A percentile compares a stretch with the other conserved stretches of the same genome.
These are phyloP conservation scores for Himantopus leucocephalus DNA, from an alignment of 2,113 vertebrate genomes.

Conservation along the genomic window DNA sequence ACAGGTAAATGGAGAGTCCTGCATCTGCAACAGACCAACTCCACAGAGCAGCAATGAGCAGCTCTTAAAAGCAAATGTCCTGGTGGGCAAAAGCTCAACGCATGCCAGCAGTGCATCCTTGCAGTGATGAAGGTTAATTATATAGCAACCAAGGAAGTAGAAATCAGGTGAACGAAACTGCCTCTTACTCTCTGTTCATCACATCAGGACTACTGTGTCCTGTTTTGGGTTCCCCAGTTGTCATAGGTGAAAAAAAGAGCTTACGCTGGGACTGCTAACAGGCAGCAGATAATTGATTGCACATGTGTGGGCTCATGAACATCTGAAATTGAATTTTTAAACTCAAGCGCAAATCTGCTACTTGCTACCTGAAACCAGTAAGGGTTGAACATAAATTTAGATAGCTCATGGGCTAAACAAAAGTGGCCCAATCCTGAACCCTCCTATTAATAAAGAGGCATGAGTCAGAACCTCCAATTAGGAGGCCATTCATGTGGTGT, in stretches of 20 bases:
- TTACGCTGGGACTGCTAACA: background rate
- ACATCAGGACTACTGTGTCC: background rate
- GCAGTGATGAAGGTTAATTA: background rate
- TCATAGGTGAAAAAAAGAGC: background rate
- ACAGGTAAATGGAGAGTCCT: background rate
- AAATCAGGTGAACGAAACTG: background rate
- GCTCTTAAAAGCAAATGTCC: background rate
- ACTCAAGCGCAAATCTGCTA: background rate
- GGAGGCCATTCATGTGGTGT: background rate
- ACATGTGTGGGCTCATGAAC: background rate
- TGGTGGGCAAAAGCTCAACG: background rate
- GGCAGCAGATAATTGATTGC: background rate
- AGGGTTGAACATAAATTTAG: background rate
- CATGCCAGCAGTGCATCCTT: background rate
- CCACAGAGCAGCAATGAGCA: background rate
- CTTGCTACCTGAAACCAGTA: background rate
- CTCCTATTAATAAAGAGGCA: background rate
- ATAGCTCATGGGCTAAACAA: background rate
- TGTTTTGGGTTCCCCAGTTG: background rate
- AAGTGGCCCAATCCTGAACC: background rate
- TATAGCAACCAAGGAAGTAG: background rate
- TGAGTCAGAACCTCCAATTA: background rate
- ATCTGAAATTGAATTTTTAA: background rate
- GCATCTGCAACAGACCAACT: background rate
- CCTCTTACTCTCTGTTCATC: background rate